Evolutionary conservation across 2,888 invertebrate genomes (phyloP).

Genomic region (Caenorhabditis sp.): DNA sequence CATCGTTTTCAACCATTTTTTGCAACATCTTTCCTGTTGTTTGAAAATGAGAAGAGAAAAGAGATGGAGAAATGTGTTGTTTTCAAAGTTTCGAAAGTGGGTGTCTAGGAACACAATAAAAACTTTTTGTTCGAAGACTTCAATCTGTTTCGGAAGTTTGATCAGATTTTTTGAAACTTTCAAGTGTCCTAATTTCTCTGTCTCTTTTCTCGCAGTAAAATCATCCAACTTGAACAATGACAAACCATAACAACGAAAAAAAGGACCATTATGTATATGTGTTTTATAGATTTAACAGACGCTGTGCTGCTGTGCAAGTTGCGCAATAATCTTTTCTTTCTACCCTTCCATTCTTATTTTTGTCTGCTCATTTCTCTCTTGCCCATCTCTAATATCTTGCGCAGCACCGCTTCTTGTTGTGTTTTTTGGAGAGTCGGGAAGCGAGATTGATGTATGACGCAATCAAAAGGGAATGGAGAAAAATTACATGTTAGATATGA

Average conservation of each 20-base stretch:
- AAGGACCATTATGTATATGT: background rate
- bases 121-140: no score
- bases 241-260: background rate
- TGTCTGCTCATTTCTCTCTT: background rate
- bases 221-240: no score
- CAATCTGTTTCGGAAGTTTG: no score
- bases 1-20: background rate
- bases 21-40: background rate
- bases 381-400: background rate
- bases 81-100: no score
- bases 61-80: background rate
- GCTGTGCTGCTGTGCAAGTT: slow-evolving; percentile 4
- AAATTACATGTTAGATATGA: no score
- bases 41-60: background rate
- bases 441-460: background rate
- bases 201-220: no score
- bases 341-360: background rate
- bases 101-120: no score
- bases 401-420: background rate
- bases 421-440: background rate
- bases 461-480: background rate
- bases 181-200: no score
- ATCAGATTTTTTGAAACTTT: no score
- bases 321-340: slow-evolving; percentile 5
- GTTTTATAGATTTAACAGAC: slow-evolving; percentile 5